Evolutionary conservation across 2,797 vertebrate genomes (phyloP).

Genomic region (Phalanger gymnotis): DNA sequence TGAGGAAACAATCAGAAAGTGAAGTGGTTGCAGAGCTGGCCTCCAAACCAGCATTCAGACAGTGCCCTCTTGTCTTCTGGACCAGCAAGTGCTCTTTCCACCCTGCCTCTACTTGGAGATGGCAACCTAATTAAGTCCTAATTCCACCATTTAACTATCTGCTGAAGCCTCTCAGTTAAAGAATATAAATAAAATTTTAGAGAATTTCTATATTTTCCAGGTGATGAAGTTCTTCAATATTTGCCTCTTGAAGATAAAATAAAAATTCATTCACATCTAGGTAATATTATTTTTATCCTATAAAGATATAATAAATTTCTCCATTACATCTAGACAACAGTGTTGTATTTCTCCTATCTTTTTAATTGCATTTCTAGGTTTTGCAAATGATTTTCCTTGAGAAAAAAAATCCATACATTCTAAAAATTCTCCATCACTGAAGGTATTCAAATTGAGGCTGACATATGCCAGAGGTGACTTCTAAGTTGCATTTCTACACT

Average conservation of each 20-base stretch:
- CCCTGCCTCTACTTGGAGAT: neutral
- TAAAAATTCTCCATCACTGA: constrained; percentile 6
- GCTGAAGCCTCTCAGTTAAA: neutral
- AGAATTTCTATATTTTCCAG: neutral
- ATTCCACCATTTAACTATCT: neutral
- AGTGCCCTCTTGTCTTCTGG: neutral
- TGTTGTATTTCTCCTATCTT: constrained; percentile 1
- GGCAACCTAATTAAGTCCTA: constrained; percentile 2
- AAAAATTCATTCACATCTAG: neutral
- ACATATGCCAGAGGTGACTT: neutral
- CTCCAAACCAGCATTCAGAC: neutral
- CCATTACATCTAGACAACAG: constrained; percentile 1
- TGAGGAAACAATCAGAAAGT: neutral
- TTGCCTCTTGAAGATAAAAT: constrained; percentile 20
- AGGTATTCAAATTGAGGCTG: neutral
- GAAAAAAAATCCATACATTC: constrained; percentile 19
- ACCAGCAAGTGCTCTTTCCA: neutral
- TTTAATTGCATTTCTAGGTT: constrained; percentile 1
- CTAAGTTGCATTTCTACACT: neutral
- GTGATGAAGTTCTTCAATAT: constrained; percentile 22
- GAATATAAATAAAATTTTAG: neutral
- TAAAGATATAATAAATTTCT: neutral
- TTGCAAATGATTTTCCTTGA: constrained; percentile 14
- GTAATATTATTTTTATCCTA: constrained; percentile 8
- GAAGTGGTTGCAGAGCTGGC: neutral